Base-by-base conservation (phyloP, 2,888 invertebrate genomes). In the Xanthia togata region DNA sequence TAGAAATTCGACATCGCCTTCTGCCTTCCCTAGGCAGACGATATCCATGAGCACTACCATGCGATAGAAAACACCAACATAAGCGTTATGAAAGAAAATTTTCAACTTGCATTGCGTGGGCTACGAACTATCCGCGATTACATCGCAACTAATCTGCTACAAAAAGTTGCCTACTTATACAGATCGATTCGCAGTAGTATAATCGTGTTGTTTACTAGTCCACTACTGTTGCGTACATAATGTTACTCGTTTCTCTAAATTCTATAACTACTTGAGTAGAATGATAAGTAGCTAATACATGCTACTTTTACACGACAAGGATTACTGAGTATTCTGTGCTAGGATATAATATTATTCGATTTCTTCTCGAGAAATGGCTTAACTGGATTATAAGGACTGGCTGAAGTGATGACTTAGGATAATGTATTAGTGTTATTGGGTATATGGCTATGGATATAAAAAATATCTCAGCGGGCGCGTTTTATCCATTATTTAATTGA, bases 241-340 rank as follows among this genome's bases (percentile, higher is more conserved):
- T 76, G 81, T 53, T 11, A 63, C 14, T 76, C 20, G 70, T 62
- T 81, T 74, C 77, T 83, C 83, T 85, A 64, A 74, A 83, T 81
- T 72, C 85, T 26, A 62, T 72, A 63, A 72, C 65, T 55, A 31
- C 82, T 38, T 44, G 83, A 35, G 47, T 67, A 67, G 85, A 85
- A 83, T 83, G n/a, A 55, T 70, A 84, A 83, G 71, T 50, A 77
- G 81, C 44, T 76, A 73, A 73, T 70, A 70, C 67, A 76, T 70
- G 53, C 26, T 63, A 55, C 72, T 59, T 71, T 59, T 69, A 69
- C 80, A 79, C 50, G 68, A 62, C 53, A 38, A 59, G 47, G 20
- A 71, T 65, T 76, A 73, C 71, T 84, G 59, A 59, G 82, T 76
- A 81, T 84, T 83, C 76, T 76, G 68, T 23, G 26, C 64, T 60